Base-by-base conservation (phyloP, 2,888 invertebrate species). In the Perithous albicinctus region DNA sequence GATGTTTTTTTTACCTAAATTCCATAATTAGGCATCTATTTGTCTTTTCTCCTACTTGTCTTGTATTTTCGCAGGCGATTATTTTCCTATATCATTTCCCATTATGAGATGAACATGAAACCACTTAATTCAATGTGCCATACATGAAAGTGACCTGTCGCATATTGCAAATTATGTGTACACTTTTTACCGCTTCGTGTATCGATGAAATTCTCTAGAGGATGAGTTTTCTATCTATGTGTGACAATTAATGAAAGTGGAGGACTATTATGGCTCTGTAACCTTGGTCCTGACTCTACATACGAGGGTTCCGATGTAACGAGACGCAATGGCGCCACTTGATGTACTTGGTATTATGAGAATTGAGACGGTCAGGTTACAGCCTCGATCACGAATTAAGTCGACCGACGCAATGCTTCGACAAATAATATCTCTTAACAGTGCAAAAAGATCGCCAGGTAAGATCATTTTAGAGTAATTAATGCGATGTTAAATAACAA, bases 171-270 rank as follows among this genome's bases (percentile, higher is more conserved):
- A 51, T 51, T 23, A 35, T 15, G 32, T 35, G 54, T 35, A 7
- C 26, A 54, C 23, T 54, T 38, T 23, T 5, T 26, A 38, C 18
- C 12, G 15, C 8, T 8, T 15, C 69, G 15, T 26, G 41, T n/a
- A 15, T 26, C 7, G 23, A n/a, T 12, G 0, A 26, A 20, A 23
- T 35, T 54, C 26, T 38, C 12, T 41, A 6, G 54, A 1, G 23
- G 15, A 26, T 23, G 4, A 38, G 54, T 69, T 54, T 15, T 41
- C 69, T 7, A 38, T 1, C n/a, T 35, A 41, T 10, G 1, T 2
- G 35, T n/a, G 51, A 38, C 26, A 41, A 54, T 56, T 54, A 54
- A 54, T 54, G 15, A n/a, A 38, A 69, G 54, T 41, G 38, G 48
- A 41, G 54, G 26, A 54, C 54, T 6, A 38, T 23, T 20, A 18